Percentiles rank a stretch among this genome's conserved stretches.
These are phyloP conservation scores for Drosophila leonis DNA, from an alignment of 2,888 invertebrate species.

Conservation along the genomic window DNA sequence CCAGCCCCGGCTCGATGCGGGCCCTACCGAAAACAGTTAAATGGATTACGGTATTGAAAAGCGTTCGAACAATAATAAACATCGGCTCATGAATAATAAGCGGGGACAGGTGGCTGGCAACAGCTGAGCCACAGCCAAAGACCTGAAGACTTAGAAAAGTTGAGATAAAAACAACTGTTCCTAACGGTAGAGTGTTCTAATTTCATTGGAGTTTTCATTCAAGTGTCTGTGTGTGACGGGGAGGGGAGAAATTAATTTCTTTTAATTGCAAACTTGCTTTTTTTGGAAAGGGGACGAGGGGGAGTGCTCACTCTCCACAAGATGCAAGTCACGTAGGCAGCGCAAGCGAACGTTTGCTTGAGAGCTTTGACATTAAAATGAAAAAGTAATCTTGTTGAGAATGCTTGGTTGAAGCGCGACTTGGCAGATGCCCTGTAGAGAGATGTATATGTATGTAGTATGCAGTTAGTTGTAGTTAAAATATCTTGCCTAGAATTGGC, in stretches of 20 bases:
- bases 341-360: not conserved
- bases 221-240: not conserved
- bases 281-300: not conserved
- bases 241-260: conserved; percentile 21
- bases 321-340: conserved; percentile 45
- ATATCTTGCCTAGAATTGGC: not conserved
- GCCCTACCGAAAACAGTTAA: conserved; percentile 67
- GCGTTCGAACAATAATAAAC: conserved; percentile 25
- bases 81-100: conserved; percentile 60
- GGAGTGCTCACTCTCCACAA: not conserved
- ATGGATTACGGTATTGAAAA: conserved; percentile 68
- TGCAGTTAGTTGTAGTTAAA: not conserved
- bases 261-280: conserved; percentile 39
- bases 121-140: conserved; percentile 35
- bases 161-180: conserved; percentile 26
- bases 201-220: conserved; percentile 20
- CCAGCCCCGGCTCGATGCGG: conserved; percentile 3
- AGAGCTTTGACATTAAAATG: conserved; percentile 8
- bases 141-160: conserved; percentile 1
- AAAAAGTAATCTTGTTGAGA: not conserved
- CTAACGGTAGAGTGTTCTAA: conserved; percentile 72
- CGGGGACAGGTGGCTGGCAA: conserved; percentile 27
- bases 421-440: not conserved
- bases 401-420: not conserved
- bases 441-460: not conserved